phyloP scores from a whole-genome alignment of 1,140 invertebrate species.

The Sitodiplosis mosellana region DNA sequence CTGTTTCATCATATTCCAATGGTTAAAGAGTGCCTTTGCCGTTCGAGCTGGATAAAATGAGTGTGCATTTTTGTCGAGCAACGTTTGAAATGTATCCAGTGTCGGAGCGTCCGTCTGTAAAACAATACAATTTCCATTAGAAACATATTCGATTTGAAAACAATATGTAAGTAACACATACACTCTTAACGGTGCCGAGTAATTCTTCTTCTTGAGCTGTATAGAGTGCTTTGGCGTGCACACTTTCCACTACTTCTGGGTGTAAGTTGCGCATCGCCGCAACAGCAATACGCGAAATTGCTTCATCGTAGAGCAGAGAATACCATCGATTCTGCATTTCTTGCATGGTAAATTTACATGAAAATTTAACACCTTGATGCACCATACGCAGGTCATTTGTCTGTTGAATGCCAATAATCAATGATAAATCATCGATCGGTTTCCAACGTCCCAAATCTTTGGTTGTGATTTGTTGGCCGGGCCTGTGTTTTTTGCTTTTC shows the following conservation, averaged over 20 bases:
- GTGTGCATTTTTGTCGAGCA: slow-evolving; percentile 68
- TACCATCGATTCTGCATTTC: slow-evolving; percentile 95
- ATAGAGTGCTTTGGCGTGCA: slow-evolving; percentile 78
- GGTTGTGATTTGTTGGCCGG: slow-evolving; percentile 40
- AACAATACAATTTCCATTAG: slow-evolving; percentile 3
- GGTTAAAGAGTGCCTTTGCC: slow-evolving; percentile 61
- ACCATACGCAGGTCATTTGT: slow-evolving; percentile 75
- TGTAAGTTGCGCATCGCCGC: slow-evolving; percentile 85
- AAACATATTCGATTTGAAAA: neutral
- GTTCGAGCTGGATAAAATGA: slow-evolving; percentile 78
- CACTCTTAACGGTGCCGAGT: slow-evolving; percentile 62
- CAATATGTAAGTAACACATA: slow-evolving; percentile 29
- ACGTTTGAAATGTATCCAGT: slow-evolving; percentile 63
- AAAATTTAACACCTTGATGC: slow-evolving; percentile 86
- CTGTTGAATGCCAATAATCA: slow-evolving; percentile 87
- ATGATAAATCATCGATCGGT: slow-evolving; percentile 83
- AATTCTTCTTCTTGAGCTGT: slow-evolving; percentile 78
- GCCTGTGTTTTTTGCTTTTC: slow-evolving; percentile 35
- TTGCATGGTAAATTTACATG: slow-evolving; percentile 81
- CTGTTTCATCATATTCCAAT: slow-evolving; percentile 89
- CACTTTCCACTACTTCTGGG: slow-evolving; percentile 67
- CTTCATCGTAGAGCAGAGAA: slow-evolving; percentile 80
- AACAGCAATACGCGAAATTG: slow-evolving; percentile 69
- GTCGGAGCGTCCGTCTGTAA: slow-evolving; percentile 31
- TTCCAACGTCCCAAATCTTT: slow-evolving; percentile 92